Evolutionary conservation across 2,113 vertebrate genomes (phyloP), one percentile per base, ranked within the genome.

Genomic region (Pica pica): DNA sequence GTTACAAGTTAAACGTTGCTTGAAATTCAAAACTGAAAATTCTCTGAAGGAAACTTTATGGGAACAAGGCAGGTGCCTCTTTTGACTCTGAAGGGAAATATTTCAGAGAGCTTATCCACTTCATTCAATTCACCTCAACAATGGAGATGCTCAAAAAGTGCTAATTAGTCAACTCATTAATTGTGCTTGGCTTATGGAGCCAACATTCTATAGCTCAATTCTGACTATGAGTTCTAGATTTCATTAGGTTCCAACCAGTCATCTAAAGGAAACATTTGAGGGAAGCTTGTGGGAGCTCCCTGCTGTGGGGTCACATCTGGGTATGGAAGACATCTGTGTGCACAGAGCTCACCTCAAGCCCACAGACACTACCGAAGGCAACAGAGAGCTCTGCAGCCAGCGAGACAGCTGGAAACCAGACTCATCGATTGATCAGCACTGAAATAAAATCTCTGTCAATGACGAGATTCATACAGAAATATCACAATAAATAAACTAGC

Each of bases 291-390:
- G 67, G 12, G 7, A 90, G 33, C 23, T 75, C 30, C 55, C 11
- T 84, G 47, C 50, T 1, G 0, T 5, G 41, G 20, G 35, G 16
- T 78, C 50, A 69, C 0, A 0, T 60, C 19, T 46, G 70, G 30
- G 18, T 53, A 5, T 39, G 79, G 80, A 71, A 75, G 42, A 23
- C 9, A 41, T 49, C 37, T 5, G 31, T 2, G 10, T 11, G 57
- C 11, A 4, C 61, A 68, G 57, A 93, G 39, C 16, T 78, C 46
- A 77, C 50, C 83, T 64, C 56, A 59, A 52, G 35, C 39, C 60
- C 79, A 47, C 35, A 52, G n/a, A 31, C 59, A 28, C 11, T 4
- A 24, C 13, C 1, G 2, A 21, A 16, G 56, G 57, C 46, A 53
- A 33, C 23, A 82, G 28, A 37, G 44, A 68, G 75, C 53, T 61